A percentile compares a stretch with the other conserved stretches of the same genome.
Evolutionary conservation across 1,140 invertebrate genomes (phyloP).

Genomic region (Drosophila lowei): DNA sequence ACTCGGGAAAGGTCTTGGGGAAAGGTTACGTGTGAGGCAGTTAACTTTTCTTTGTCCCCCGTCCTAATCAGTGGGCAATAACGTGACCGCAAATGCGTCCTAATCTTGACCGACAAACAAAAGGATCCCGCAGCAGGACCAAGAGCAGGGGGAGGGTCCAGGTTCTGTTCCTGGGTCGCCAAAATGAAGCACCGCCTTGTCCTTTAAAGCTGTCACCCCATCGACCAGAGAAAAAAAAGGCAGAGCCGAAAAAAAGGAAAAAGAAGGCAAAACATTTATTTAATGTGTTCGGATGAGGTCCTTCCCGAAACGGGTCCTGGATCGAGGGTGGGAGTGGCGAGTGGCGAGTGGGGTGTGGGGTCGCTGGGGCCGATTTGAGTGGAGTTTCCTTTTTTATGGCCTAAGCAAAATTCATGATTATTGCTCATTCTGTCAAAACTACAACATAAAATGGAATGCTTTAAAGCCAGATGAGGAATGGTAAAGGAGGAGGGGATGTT

Average conservation of each 20-base stretch:
- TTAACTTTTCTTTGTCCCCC: conserved; percentile 58
- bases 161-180: not conserved
- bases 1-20: not conserved
- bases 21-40: conserved; percentile 71
- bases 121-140: conserved; percentile 39
- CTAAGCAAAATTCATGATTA: conserved; percentile 81
- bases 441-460: conserved; percentile 80
- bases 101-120: conserved; percentile 74
- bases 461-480: conserved; percentile 72
- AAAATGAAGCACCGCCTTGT: conserved; percentile 58
- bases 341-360: no score
- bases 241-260: conserved; percentile 46
- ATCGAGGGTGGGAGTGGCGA: not conserved
- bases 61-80: conserved; percentile 81
- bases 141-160: conserved; percentile 29
- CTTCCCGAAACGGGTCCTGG: conserved; percentile 16
- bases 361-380: conserved; percentile 3
- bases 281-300: conserved; percentile 72
- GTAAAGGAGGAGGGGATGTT: conserved; percentile 35
- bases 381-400: conserved; percentile 63
- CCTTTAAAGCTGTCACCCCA: conserved; percentile 74
- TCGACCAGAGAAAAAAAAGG: conserved; percentile 38
- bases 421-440: conserved; percentile 81
- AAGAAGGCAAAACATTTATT: conserved; percentile 77
- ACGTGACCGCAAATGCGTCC: conserved; percentile 79